Percentiles rank a stretch among this genome's conserved stretches.
phyloP scores from a whole-genome alignment of 2,113 vertebrate genomes.

The Plecotus auritus region DNA sequence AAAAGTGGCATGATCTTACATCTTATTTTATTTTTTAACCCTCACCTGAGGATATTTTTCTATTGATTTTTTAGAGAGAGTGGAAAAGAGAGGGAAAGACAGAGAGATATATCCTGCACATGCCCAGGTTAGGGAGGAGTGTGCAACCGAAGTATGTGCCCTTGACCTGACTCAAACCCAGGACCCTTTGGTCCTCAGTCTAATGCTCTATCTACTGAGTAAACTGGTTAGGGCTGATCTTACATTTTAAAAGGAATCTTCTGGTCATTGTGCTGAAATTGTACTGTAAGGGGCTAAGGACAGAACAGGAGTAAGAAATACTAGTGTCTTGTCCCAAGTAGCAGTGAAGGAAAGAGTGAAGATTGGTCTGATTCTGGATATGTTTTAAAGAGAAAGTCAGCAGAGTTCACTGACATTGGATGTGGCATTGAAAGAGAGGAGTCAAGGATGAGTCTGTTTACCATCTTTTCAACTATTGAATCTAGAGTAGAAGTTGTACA shows the following conservation, averaged over 20 bases:
- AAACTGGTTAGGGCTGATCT: background rate
- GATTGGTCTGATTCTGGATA: background rate
- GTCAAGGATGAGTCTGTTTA: background rate
- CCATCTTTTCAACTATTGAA: background rate
- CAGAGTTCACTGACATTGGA: background rate
- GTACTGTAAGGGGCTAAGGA: background rate
- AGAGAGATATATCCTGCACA: no score
- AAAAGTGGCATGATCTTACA: background rate
- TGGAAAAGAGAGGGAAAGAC: no score
- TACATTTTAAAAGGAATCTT: background rate
- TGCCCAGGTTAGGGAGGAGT: no score
- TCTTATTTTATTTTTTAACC: no score
- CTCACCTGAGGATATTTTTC: no score
- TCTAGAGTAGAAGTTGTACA: background rate
- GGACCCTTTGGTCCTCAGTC: no score
- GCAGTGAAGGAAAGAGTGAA: background rate
- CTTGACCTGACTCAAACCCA: no score
- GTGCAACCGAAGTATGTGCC: no score
- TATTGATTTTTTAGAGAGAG: no score
- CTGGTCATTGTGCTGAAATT: background rate
- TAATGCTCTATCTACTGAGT: no score
- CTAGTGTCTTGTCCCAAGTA: background rate
- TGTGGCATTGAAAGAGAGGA: background rate
- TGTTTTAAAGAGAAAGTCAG: background rate
- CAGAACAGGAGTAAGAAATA: background rate